Evolutionary conservation across 2,797 vertebrate species (phyloP).

Genomic region (Sebastes taczanowskii): DNA sequence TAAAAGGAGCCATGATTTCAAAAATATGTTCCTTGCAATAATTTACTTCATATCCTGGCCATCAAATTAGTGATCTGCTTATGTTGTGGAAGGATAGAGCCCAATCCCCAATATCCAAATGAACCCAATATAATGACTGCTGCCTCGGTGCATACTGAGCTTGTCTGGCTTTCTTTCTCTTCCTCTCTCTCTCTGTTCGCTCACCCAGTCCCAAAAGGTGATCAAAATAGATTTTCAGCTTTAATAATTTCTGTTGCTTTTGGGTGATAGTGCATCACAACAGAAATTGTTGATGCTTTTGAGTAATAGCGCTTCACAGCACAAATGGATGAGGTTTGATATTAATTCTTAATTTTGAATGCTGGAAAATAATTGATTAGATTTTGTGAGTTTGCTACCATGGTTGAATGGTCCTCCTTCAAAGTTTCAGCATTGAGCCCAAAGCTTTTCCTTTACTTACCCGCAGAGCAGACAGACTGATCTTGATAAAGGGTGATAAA

Average conservation of each 20-base stretch:
- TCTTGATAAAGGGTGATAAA: constrained; percentile 22
- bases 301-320: background rate
- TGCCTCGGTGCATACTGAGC: background rate
- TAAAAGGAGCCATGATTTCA: background rate
- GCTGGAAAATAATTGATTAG: constrained; percentile 1
- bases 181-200: background rate
- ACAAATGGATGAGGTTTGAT: background rate
- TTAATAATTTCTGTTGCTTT: background rate
- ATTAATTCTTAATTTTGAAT: background rate
- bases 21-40: background rate
- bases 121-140: background rate
- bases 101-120: background rate
- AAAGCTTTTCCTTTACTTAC: constrained; percentile 4
- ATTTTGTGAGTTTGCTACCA: constrained; percentile 1
- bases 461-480: background rate
- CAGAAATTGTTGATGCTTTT: background rate
- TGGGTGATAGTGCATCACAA: background rate
- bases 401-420: constrained; percentile 9
- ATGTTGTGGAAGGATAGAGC: background rate
- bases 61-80: background rate
- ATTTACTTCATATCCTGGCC: background rate
- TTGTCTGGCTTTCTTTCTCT: background rate
- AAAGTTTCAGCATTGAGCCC: constrained; percentile 5
- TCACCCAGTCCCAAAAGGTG: background rate
- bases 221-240: background rate